A percentile compares a stretch with the other conserved stretches of the same genome.
Evolutionary conservation across 2,113 vertebrate genomes (phyloP).

Genomic region (Paradisaea rubra): DNA sequence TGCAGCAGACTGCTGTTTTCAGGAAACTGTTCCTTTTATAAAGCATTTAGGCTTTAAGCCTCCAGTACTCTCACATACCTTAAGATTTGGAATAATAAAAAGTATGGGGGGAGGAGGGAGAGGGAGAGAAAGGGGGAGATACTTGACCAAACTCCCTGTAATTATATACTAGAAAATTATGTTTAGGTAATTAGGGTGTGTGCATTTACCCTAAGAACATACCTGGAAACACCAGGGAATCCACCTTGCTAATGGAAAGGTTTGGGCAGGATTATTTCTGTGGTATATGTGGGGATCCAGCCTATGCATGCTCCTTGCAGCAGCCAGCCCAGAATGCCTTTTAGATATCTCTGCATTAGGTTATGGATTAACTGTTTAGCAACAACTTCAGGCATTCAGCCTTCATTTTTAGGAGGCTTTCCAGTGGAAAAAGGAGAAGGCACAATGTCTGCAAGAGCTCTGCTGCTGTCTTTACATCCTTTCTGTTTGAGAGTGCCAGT

Average conservation of each 20-base stretch:
- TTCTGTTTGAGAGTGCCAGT: not conserved
- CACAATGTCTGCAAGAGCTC: not conserved
- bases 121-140: not conserved
- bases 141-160: not conserved
- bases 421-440: not conserved
- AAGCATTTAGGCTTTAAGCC: slow-evolving; percentile 75
- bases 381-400: not conserved
- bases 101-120: not conserved
- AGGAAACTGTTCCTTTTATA: slow-evolving; percentile 79
- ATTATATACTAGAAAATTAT: not conserved
- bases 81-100: slow-evolving; percentile 60
- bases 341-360: not conserved
- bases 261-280: not conserved
- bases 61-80: slow-evolving; percentile 46
- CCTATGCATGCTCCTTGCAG: not conserved
- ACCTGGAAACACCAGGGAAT: not conserved
- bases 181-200: not conserved
- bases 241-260: not conserved
- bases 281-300: not conserved
- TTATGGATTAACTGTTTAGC: not conserved
- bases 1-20: slow-evolving; percentile 78
- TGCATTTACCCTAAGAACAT: not conserved
- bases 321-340: not conserved
- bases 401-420: not conserved
- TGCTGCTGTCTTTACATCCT: not conserved